phyloP scores from a whole-genome alignment of 2,888 invertebrate species.

The Machimus atricapillus region DNA sequence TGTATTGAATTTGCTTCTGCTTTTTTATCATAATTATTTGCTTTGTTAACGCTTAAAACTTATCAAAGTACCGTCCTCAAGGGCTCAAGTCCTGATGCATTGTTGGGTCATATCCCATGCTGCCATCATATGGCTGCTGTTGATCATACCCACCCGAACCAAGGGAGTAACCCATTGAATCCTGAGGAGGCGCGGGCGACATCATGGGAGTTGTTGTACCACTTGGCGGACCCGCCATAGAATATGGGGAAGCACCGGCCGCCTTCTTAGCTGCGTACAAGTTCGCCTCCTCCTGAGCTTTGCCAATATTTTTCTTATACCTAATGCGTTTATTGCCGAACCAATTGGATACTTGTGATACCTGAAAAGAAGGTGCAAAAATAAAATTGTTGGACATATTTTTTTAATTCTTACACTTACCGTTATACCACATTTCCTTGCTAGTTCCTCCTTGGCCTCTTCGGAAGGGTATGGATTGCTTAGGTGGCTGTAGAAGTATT shows the following conservation, averaged over 20 bases:
- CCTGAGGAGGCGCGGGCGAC: slow-evolving; percentile 91
- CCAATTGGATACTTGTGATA: slow-evolving; percentile 94
- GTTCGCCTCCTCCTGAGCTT: slow-evolving; percentile 99
- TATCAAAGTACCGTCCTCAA: slow-evolving; percentile 59
- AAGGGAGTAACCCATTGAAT: slow-evolving; percentile 92
- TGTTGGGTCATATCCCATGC: slow-evolving; percentile 86
- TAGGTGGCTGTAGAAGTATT: slow-evolving; percentile 99
- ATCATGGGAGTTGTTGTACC: slow-evolving; percentile 94
- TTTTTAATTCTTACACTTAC: slow-evolving; percentile 64
- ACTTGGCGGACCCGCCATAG: slow-evolving; percentile 85
- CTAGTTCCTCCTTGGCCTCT: slow-evolving; percentile 99
- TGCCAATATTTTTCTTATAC: slow-evolving; percentile 99
- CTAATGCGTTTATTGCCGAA: slow-evolving; percentile 99
- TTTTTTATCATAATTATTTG: slow-evolving; percentile 7
- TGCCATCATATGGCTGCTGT: slow-evolving; percentile 85
- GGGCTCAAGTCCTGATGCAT: slow-evolving; percentile 88
- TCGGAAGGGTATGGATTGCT: slow-evolving; percentile 99
- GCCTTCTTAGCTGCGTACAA: slow-evolving; percentile 98
- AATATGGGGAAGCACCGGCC: slow-evolving; percentile 88
- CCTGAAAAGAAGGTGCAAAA: slow-evolving; percentile 50
- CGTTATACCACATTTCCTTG: slow-evolving; percentile 98
- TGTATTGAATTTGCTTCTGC: background rate
- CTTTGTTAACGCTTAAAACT: slow-evolving; percentile 44
- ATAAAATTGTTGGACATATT: background rate
- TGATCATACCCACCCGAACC: slow-evolving; percentile 91